Evolutionary conservation across 2,797 vertebrate species (phyloP).

Genomic region (Hyperoplus immaculatus): DNA sequence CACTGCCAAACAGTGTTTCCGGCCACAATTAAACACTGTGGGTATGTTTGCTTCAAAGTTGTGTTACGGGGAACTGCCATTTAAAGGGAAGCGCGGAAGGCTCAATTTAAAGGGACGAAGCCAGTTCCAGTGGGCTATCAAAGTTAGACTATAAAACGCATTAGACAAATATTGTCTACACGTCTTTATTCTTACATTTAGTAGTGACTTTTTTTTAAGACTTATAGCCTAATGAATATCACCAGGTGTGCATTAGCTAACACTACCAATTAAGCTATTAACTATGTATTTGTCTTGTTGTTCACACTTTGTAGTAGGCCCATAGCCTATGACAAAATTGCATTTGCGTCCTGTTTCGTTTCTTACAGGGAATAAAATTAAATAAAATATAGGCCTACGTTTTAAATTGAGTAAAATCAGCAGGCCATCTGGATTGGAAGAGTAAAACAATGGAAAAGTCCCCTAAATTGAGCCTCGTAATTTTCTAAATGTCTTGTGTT

Average conservation of each 20-base stretch:
- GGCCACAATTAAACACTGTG: not conserved
- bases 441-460: not conserved
- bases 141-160: not conserved
- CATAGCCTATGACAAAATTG: too few species aligned
- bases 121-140: not conserved
- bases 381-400: not conserved
- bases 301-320: not conserved
- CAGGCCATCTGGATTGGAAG: not conserved
- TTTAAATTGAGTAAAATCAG: not conserved
- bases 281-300: fast-evolving
- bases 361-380: too few species aligned
- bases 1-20: not conserved
- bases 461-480: not conserved
- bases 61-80: not conserved
- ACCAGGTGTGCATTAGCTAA: not conserved
- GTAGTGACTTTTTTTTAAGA: not conserved
- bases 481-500: not conserved
- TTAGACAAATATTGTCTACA: not conserved
- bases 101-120: slow-evolving; percentile 4
- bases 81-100: not conserved
- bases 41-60: not conserved
- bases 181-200: not conserved
- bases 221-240: not conserved
- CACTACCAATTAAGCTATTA: not conserved
- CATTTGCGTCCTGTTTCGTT: not conserved